These are phyloP conservation scores for Drosophila sproati DNA, from an alignment of 1,140 invertebrate genomes.

Conservation along the genomic window DNA sequence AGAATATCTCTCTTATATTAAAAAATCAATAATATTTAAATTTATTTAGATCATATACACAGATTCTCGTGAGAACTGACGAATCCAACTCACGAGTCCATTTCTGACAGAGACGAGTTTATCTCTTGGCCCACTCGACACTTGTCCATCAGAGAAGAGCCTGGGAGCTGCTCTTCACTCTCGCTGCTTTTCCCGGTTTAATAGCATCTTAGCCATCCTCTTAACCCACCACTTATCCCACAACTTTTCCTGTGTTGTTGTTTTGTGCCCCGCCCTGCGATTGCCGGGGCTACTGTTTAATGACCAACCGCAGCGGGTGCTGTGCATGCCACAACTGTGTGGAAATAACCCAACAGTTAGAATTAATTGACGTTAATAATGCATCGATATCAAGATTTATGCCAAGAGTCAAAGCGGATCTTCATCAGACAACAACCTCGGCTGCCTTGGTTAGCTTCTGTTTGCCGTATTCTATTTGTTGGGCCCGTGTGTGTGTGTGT, in stretches of 20 bases:
- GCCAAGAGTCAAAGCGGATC: constrained; percentile 1
- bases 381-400: constrained; percentile 75
- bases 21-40: too few relatives aligned
- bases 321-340: constrained; percentile 43
- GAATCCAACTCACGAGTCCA: not conserved
- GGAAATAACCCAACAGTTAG: constrained; percentile 64
- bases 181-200: constrained; percentile 16
- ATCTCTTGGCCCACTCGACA: constrained; percentile 8
- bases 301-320: constrained; percentile 47
- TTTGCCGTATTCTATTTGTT: constrained; percentile 33
- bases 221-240: not conserved
- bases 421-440: constrained; percentile 7
- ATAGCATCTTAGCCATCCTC: not conserved
- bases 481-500: constrained; percentile 7
- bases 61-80: too few relatives aligned
- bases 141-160: too few relatives aligned
- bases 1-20: too few relatives aligned
- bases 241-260: not conserved
- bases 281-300: constrained; percentile 55
- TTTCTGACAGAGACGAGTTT: not conserved
- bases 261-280: constrained; percentile 31
- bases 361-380: constrained; percentile 83
- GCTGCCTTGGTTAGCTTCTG: constrained; percentile 17
- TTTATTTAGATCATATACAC: too few relatives aligned
- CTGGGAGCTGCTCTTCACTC: constrained; percentile 3